A percentile compares a stretch with the other conserved stretches of the same genome.
Conservation (phyloP, 2,113 vertebrate genomes). For the Falcunculus frontatus region DNA sequence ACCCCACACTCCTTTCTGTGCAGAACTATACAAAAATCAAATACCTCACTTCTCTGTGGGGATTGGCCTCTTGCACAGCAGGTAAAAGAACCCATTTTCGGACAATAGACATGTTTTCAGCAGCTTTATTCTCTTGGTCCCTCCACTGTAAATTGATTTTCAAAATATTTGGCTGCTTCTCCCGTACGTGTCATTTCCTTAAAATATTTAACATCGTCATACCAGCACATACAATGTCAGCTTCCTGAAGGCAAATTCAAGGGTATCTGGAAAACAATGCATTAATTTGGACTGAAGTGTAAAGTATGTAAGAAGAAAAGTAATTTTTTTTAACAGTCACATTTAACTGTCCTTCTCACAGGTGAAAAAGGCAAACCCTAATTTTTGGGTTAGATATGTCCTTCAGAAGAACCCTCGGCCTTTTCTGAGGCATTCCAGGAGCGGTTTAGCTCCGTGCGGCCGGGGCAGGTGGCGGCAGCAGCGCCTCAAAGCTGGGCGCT, state of each 20-base stretch:
- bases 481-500: rapidly evolving
- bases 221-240: background rate
- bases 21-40: background rate
- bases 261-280: background rate
- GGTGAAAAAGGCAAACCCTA: background rate
- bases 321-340: background rate
- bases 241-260: background rate
- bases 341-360: background rate
- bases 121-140: background rate
- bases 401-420: background rate
- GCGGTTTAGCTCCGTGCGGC: rapidly evolving
- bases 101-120: background rate
- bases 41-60: background rate
- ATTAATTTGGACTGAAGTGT: background rate
- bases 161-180: background rate
- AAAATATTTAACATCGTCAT: background rate
- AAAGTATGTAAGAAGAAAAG: background rate
- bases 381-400: background rate
- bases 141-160: background rate
- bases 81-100: background rate
- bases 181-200: background rate
- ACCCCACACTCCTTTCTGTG: background rate
- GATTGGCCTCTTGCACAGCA: background rate
- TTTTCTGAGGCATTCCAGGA: rapidly evolving
- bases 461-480: rapidly evolving